Evolutionary conservation across 2,797 vertebrate genomes (phyloP).

Genomic region (Rhodeus uyekii): DNA sequence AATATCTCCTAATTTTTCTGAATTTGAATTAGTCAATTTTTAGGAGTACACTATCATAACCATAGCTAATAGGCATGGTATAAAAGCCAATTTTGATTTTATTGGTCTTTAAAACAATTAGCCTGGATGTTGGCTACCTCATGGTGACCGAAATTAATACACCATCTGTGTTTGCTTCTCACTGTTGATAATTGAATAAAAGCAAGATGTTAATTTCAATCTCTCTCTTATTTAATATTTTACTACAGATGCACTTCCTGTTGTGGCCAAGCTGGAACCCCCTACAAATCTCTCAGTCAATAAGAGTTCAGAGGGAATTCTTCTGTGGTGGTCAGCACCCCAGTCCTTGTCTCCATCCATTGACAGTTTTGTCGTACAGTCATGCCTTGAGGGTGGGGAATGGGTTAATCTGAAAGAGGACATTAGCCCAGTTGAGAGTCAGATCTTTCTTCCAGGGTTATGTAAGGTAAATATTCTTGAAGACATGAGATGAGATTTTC

Average conservation of each 20-base stretch:
- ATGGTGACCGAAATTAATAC: conserved; percentile 9
- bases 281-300: conserved; percentile 81
- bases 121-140: neutral
- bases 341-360: conserved; percentile 69
- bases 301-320: conserved; percentile 78
- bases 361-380: conserved; percentile 84
- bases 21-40: neutral
- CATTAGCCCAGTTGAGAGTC: conserved; percentile 78
- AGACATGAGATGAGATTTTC: neutral
- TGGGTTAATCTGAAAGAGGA: conserved; percentile 86
- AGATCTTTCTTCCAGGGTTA: conserved; percentile 85
- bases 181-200: conserved; percentile 27
- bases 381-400: conserved; percentile 75
- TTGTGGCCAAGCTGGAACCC: conserved; percentile 70
- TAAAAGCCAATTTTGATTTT: neutral
- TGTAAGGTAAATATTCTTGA: conserved; percentile 81
- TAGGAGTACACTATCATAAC: neutral
- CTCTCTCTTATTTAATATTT: conserved; percentile 3
- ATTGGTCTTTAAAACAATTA: conserved; percentile 9
- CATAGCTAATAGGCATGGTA: neutral
- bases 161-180: conserved; percentile 30
- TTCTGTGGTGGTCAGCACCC: conserved; percentile 84
- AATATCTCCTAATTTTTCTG: neutral
- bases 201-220: neutral
- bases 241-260: conserved; percentile 61